Percentiles rank a stretch among this genome's conserved stretches.
Evolutionary conservation across 2,888 invertebrate genomes (phyloP).

Genomic region (Sinelater perroti): DNA sequence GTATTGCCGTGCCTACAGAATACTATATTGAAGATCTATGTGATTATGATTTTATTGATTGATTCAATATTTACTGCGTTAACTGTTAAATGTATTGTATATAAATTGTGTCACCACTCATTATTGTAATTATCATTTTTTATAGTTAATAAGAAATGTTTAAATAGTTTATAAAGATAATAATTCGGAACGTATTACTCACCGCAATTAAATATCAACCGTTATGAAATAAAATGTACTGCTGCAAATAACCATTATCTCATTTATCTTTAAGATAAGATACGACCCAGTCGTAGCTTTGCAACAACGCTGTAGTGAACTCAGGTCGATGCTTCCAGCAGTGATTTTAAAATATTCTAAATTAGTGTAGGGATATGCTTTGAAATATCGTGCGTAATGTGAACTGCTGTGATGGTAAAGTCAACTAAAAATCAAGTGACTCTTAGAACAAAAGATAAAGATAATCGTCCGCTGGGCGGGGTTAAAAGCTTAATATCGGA

Average conservation of each 20-base stretch:
- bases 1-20: neutral
- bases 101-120: neutral
- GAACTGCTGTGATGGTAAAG: neutral
- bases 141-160: too few species aligned
- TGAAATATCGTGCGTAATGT: neutral
- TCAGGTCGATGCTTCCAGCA: neutral
- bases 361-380: neutral
- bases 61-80: neutral
- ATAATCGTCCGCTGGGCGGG: neutral
- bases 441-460: neutral
- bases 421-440: neutral
- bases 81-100: neutral
- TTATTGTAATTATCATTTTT: neutral
- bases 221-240: slow-evolving; percentile 7
- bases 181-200: too few species aligned
- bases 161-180: too few species aligned
- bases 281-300: slow-evolving; percentile 3
- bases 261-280: slow-evolving; percentile 13
- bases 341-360: slow-evolving; percentile 7
- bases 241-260: neutral
- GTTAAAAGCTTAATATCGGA: slow-evolving; percentile 19
- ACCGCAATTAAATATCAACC: too few species aligned
- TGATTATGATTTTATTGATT: neutral
- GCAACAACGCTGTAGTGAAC: neutral
- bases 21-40: slow-evolving; percentile 1